Evolutionary conservation across 2,113 vertebrate species (phyloP).

Genomic region (Odocoileus hemionus): DNA sequence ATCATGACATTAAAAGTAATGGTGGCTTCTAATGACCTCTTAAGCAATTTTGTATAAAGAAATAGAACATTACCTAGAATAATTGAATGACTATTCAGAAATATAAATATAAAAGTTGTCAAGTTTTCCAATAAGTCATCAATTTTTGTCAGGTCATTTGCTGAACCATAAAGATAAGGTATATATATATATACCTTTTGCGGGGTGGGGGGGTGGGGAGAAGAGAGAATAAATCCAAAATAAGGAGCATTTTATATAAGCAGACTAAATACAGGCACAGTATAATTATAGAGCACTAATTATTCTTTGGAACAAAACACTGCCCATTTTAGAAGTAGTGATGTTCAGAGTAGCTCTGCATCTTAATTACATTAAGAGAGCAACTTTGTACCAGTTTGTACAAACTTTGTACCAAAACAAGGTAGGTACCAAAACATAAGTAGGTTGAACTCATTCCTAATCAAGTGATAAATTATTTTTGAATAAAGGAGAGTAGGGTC

Average conservation of each 20-base stretch:
- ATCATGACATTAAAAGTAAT: not conserved
- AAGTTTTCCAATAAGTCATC: not conserved
- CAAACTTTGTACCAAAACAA: not conserved
- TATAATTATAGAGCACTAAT: not conserved
- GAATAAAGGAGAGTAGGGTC: not conserved
- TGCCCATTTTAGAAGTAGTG: not conserved
- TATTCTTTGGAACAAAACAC: not conserved
- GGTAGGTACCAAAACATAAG: not conserved
- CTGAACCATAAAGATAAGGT: not conserved
- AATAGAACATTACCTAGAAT: not conserved
- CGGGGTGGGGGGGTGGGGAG: not conserved
- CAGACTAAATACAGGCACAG: not conserved
- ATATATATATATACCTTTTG: not conserved
- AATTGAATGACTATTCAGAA: not conserved
- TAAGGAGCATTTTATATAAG: not conserved
- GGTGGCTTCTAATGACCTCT: not conserved
- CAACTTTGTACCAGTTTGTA: not conserved
- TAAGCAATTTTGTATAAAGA: not conserved
- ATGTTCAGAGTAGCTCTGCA: not conserved
- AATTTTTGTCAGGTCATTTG: not conserved
- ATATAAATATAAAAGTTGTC: not conserved
- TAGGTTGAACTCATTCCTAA: not conserved
- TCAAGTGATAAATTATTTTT: slow-evolving; percentile 23
- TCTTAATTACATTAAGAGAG: slow-evolving; percentile 28
- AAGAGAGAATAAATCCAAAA: not conserved